Base-by-base conservation (phyloP, 2,888 invertebrate genomes). In the Abrostola tripartita region DNA sequence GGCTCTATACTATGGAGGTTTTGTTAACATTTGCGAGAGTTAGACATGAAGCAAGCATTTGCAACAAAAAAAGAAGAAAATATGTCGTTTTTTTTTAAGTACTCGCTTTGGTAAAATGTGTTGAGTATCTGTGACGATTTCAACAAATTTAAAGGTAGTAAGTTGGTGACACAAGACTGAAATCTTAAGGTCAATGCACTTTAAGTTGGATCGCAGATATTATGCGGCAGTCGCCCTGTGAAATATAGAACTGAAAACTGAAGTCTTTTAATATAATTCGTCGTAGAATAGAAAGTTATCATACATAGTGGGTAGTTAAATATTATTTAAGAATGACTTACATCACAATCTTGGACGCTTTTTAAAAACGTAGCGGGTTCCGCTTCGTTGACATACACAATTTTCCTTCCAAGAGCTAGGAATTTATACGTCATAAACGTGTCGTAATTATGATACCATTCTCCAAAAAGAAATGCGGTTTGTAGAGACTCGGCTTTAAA, bases 371-470 rank as follows among this genome's bases (percentile, higher is more conserved):
- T 61, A 5, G 74, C 59, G 5, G 83, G 77, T 12, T 74, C 73
- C 0, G 79, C 65, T 0, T 84, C 74, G 40, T 84, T 77, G 5
- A 81, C 63, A 55, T 88, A 92, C 11, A 91, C 84, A 42, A 91
- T 78, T 81, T 83, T 90, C 61, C 85, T 86, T 54, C 92, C 92
- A 44, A 81, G 68, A 24, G 74, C 75, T n/a, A 92, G 73, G 66
- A 88, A 89, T 78, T 90, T 91, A 72, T 85, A 92, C 1, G 89
- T 88, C 82, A 88, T 88, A 64, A 91, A 92, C 1, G 84, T 86
- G 62, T 90, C 90, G 61, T 90, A 92, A 75, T 90, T 91, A 70
- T 90, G 91, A 75, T 85, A 89, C 92, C 92, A 92, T 67, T 88
- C 88, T 47, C 90, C 91, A 59, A 72, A 83, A 37, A 90, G n/a